phyloP scores from a whole-genome alignment of 2,113 vertebrate genomes.

The Sitta europaea region DNA sequence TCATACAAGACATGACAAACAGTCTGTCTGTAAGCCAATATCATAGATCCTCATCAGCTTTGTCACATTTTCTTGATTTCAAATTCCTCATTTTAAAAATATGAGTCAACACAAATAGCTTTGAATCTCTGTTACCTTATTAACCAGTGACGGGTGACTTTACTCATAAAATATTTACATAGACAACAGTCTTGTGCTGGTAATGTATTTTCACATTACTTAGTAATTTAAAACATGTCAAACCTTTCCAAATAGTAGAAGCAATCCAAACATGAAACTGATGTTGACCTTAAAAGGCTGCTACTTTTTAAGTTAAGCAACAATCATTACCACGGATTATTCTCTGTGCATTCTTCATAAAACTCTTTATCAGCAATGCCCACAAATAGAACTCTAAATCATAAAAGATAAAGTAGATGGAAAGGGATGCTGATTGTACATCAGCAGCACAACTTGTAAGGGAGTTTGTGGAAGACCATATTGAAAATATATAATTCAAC shows the following conservation, averaged over 20 bases:
- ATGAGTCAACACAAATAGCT: conserved; percentile 32
- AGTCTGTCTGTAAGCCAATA: background rate
- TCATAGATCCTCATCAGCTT: background rate
- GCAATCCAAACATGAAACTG: conserved; percentile 39
- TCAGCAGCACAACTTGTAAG: background rate
- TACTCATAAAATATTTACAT: conserved; percentile 39
- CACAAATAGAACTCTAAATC: background rate
- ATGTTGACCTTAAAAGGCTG: conserved; percentile 39
- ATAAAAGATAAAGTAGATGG: background rate
- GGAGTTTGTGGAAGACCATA: background rate
- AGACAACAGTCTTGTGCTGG: conserved; percentile 12
- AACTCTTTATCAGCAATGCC: conserved; percentile 4
- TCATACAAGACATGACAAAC: background rate
- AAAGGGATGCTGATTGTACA: background rate
- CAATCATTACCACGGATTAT: background rate
- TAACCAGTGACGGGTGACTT: background rate
- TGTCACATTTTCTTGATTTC: conserved; percentile 10
- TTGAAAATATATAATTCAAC: background rate
- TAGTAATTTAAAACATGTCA: conserved; percentile 55
- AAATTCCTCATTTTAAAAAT: conserved; percentile 24
- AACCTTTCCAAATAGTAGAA: conserved; percentile 37
- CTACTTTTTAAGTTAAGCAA: conserved; percentile 12
- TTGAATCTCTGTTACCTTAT: conserved; percentile 38
- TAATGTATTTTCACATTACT: conserved; percentile 55
- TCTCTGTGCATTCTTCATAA: background rate